Percentiles rank a stretch among this genome's conserved stretches.
Conservation (phyloP, 2,888 invertebrate genomes). For the Atethmia centrago region DNA sequence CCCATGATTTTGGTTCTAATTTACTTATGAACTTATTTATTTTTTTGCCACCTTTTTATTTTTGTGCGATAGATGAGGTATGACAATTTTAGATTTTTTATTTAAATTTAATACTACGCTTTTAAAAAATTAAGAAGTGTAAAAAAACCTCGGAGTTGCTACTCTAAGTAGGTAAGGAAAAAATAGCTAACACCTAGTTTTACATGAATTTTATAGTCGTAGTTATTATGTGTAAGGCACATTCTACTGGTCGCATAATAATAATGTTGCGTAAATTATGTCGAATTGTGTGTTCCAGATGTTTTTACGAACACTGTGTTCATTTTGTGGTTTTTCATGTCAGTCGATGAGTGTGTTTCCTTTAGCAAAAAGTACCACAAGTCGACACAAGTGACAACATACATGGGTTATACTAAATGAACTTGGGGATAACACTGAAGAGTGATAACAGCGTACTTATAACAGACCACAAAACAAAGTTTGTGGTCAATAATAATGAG, state of each 20-base stretch:
- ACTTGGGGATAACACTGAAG: constrained; percentile 29
- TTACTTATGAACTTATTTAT: constrained; percentile 8
- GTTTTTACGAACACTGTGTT: constrained; percentile 4
- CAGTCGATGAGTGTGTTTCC: constrained; percentile 3
- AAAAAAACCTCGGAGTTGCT: not conserved
- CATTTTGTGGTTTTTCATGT: constrained; percentile 23
- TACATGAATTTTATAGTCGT: constrained; percentile 30
- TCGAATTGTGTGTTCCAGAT: constrained; percentile 38
- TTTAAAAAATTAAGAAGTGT: not conserved
- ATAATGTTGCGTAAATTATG: constrained; percentile 62
- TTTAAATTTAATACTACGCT: not conserved
- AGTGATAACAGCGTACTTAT: constrained; percentile 23
- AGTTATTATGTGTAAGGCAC: constrained; percentile 25
- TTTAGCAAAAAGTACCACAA: constrained; percentile 30
- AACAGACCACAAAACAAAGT: constrained; percentile 25
- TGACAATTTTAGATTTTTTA: not conserved
- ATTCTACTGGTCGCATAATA: constrained; percentile 43
- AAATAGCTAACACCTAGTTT: constrained; percentile 30
- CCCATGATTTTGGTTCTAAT: not conserved
- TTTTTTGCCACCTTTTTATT: constrained; percentile 14
- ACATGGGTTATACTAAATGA: constrained; percentile 8
- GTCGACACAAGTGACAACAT: constrained; percentile 9
- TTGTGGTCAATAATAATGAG: constrained; percentile 38
- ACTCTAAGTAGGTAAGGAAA: constrained; percentile 30
- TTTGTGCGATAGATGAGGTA: not conserved